phyloP scores from a whole-genome alignment of 2,888 invertebrate species.

The Chalcis sispes region DNA sequence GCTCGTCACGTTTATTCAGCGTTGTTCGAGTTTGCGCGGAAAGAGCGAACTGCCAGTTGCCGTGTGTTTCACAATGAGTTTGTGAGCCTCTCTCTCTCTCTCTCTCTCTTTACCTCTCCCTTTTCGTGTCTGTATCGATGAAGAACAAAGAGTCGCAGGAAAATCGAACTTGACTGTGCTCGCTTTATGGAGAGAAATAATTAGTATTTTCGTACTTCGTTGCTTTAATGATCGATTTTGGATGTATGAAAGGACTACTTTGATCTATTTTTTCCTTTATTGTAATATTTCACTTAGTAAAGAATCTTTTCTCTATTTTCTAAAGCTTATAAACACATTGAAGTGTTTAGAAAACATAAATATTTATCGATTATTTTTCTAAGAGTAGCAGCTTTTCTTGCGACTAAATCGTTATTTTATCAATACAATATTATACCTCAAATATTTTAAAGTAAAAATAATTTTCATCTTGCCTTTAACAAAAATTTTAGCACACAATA shows the following conservation, averaged over 20 bases:
- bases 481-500: background rate
- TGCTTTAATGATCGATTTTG: constrained; percentile 40
- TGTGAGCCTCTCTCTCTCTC: constrained; percentile 39
- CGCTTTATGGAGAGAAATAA: constrained; percentile 40
- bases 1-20: too few relatives aligned
- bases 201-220: constrained; percentile 50
- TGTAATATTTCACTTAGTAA: too few relatives aligned
- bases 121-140: constrained; percentile 46
- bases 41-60: too few relatives aligned
- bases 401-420: background rate
- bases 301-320: too few relatives aligned
- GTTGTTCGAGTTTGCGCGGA: too few relatives aligned
- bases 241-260: background rate
- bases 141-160: constrained; percentile 15
- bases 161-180: constrained; percentile 42
- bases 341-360: too few relatives aligned
- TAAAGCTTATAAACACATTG: too few relatives aligned
- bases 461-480: background rate
- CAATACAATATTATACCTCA: too few relatives aligned
- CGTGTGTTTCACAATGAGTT: constrained; percentile 18
- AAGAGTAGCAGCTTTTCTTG: background rate
- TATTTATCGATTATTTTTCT: too few relatives aligned
- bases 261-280: too few relatives aligned
- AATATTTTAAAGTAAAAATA: too few relatives aligned
- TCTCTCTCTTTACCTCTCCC: constrained; percentile 47